A percentile compares a stretch with the other conserved stretches of the same genome.
Conservation (phyloP, 2,113 vertebrate genomes). For the Sturnus vulgaris region DNA sequence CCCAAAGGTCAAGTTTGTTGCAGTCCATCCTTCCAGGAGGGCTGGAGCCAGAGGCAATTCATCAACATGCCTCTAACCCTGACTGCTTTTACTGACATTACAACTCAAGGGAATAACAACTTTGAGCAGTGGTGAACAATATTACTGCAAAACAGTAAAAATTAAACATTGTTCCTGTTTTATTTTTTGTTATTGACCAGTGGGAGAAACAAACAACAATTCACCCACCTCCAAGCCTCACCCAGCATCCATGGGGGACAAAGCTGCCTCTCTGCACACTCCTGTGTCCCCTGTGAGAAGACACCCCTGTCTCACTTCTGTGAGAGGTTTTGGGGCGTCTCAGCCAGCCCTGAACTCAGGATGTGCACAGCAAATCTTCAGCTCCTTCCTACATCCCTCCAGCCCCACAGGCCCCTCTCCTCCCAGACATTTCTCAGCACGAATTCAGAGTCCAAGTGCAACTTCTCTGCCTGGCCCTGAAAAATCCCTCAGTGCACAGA, state of each 20-base stretch:
- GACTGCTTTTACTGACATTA: background rate
- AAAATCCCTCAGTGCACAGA: accelerated
- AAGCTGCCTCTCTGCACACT: accelerated
- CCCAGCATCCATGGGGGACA: background rate
- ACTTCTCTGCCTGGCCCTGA: background rate
- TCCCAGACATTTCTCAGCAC: background rate
- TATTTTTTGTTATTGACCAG: background rate
- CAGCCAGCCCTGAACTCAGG: background rate
- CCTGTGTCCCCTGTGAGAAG: background rate
- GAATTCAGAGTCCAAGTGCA: background rate
- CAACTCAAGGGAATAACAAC: background rate
- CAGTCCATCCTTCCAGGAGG: background rate
- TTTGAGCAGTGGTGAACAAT: background rate
- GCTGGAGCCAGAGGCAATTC: background rate
- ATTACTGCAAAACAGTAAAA: background rate
- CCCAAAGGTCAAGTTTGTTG: background rate
- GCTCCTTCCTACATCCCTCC: background rate
- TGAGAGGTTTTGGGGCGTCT: background rate
- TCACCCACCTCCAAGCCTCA: background rate
- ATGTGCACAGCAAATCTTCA: background rate
- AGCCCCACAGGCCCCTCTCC: background rate
- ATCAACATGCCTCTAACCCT: background rate
- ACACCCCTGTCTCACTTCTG: too few species aligned
- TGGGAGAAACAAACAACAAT: background rate
- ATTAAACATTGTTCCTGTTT: background rate